Evolutionary conservation across 2,113 vertebrate species (phyloP).

Genomic region (Donacobius atricapilla): DNA sequence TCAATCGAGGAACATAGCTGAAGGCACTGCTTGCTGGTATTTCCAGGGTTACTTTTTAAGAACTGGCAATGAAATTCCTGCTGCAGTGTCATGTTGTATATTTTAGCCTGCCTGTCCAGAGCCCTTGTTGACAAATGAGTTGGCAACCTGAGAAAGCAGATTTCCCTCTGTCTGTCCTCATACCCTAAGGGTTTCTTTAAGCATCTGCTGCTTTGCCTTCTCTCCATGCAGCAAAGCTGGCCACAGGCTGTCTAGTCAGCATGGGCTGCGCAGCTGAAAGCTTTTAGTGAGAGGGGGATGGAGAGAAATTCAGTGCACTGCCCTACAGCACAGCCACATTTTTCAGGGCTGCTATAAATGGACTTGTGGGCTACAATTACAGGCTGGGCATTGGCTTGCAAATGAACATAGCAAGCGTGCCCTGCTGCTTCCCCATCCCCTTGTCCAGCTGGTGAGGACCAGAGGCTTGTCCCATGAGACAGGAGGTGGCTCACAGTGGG

Average conservation of each 20-base stretch:
- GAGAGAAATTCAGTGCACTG: not conserved
- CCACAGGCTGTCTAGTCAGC: not conserved
- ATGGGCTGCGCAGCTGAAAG: not conserved
- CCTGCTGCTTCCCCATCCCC: not conserved
- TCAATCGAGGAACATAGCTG: not conserved
- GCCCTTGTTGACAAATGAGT: slow-evolving; percentile 14
- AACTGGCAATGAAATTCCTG: not conserved
- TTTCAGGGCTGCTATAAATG: not conserved
- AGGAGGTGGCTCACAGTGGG: not conserved
- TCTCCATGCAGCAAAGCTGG: not conserved
- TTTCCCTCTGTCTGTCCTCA: not conserved
- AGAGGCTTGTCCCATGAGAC: not conserved
- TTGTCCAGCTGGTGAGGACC: not conserved
- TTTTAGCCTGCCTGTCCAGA: not conserved
- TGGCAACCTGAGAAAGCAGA: not conserved
- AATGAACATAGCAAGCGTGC: not conserved
- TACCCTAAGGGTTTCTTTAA: not conserved
- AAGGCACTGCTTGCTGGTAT: not conserved
- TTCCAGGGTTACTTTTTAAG: not conserved
- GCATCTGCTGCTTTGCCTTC: not conserved
- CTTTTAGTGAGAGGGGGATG: not conserved
- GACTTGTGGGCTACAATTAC: not conserved
- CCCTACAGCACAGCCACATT: not conserved
- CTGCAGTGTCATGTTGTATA: not conserved
- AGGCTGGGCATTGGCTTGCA: not conserved